Evolutionary conservation across 2,888 invertebrate genomes (phyloP).

Genomic region (Caenorhabditis sp.): DNA sequence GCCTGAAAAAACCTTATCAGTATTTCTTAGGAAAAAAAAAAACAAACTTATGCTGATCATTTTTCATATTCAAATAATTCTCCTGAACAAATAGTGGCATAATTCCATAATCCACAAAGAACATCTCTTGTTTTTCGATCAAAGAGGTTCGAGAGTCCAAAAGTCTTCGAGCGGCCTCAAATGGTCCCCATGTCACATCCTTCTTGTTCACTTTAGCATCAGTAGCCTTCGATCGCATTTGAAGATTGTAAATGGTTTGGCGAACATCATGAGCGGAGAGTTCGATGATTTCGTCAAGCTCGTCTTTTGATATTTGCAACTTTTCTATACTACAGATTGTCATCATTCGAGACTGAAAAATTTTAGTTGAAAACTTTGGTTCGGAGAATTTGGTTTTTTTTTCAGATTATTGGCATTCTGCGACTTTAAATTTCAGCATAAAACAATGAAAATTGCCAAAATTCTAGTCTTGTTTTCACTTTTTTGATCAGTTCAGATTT

Average conservation of each 20-base stretch:
- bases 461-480: not conserved
- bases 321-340: constrained; percentile 90
- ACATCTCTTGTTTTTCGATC: constrained; percentile 78
- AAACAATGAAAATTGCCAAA: too few species aligned
- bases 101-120: constrained; percentile 95
- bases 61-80: constrained; percentile 83
- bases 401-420: too few species aligned
- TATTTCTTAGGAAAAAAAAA: too few species aligned
- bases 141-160: constrained; percentile 78
- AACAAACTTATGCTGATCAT: constrained; percentile 27
- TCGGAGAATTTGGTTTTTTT: too few species aligned
- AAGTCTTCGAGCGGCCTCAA: constrained; percentile 73
- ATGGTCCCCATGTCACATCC: constrained; percentile 79
- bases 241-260: constrained; percentile 80
- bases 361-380: too few species aligned
- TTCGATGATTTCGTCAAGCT: constrained; percentile 83
- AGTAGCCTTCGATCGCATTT: constrained; percentile 77
- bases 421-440: too few species aligned
- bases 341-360: constrained; percentile 84
- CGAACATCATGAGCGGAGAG: constrained; percentile 86
- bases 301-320: constrained; percentile 80
- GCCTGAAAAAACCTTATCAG: constrained; percentile 42
- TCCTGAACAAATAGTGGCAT: constrained; percentile 97
- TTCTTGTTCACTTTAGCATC: constrained; percentile 78
- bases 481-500: too few species aligned